These are phyloP conservation scores for Barnardius zonarius DNA, from an alignment of 2,113 vertebrate species.

Conservation along the genomic window DNA sequence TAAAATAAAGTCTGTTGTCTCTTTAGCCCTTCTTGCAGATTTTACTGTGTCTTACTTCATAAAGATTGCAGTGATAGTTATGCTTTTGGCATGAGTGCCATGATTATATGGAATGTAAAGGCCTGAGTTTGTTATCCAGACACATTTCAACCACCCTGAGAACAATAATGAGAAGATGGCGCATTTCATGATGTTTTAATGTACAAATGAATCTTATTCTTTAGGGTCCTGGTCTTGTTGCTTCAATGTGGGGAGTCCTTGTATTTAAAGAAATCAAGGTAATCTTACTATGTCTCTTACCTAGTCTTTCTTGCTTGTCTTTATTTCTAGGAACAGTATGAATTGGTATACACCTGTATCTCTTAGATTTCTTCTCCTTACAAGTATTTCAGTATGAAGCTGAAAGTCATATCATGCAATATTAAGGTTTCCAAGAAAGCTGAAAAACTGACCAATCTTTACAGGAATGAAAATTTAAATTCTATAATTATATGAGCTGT, in stretches of 20 bases:
- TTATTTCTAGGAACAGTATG: not conserved
- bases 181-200: not conserved
- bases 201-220: constrained; percentile 4
- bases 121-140: not conserved
- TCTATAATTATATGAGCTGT: not conserved
- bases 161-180: not conserved
- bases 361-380: not conserved
- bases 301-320: not conserved
- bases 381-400: not conserved
- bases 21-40: not conserved
- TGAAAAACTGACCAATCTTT: not conserved
- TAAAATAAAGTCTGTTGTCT: not conserved
- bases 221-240: constrained; percentile 87
- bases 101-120: not conserved
- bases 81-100: not conserved
- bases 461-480: not conserved
- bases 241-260: constrained; percentile 86
- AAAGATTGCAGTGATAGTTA: not conserved
- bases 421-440: not conserved
- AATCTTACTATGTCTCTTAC: not conserved
- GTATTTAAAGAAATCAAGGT: constrained; percentile 91
- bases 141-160: not conserved
- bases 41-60: not conserved
- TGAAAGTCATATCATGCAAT: not conserved
- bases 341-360: not conserved